phyloP scores from a whole-genome alignment of 2,888 invertebrate species.

The Apamea monoglypha region DNA sequence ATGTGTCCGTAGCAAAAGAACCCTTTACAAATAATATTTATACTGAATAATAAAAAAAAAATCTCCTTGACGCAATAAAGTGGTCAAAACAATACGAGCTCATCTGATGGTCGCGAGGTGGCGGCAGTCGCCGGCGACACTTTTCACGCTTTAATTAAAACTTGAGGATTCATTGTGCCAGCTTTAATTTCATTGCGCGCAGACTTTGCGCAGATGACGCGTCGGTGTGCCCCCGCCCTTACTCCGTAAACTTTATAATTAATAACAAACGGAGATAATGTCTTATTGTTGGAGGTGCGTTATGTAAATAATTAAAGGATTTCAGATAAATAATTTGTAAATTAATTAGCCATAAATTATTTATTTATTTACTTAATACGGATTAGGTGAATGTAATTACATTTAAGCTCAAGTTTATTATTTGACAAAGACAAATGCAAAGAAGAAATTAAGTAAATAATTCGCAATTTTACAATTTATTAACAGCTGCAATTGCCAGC shows the following conservation, averaged over 20 bases:
- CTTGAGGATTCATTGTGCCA: constrained; percentile 78
- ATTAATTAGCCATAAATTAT: constrained; percentile 17
- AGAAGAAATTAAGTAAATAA: neutral
- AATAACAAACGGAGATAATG: constrained; percentile 66
- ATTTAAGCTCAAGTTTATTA: neutral
- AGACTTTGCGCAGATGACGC: constrained; percentile 72
- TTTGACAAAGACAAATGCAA: constrained; percentile 21
- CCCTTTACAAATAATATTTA: constrained; percentile 34
- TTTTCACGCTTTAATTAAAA: constrained; percentile 83
- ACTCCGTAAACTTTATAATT: constrained; percentile 67
- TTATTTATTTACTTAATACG: constrained; percentile 3
- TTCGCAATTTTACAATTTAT: neutral
- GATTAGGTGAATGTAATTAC: neutral
- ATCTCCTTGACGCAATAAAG: constrained; percentile 53
- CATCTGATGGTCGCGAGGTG: constrained; percentile 57
- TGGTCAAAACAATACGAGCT: constrained; percentile 60
- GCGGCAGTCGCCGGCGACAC: constrained; percentile 67
- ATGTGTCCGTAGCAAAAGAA: neutral
- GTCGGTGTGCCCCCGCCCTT: constrained; percentile 58
- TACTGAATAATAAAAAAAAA: constrained; percentile 24
- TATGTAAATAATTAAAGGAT: constrained; percentile 50
- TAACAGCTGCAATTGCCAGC: neutral
- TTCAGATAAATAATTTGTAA: constrained; percentile 22
- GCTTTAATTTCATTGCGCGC: constrained; percentile 75
- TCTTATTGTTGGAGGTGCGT: constrained; percentile 38